phyloP scores from a whole-genome alignment of 2,113 vertebrate species.

The Spilogale gracilis region DNA sequence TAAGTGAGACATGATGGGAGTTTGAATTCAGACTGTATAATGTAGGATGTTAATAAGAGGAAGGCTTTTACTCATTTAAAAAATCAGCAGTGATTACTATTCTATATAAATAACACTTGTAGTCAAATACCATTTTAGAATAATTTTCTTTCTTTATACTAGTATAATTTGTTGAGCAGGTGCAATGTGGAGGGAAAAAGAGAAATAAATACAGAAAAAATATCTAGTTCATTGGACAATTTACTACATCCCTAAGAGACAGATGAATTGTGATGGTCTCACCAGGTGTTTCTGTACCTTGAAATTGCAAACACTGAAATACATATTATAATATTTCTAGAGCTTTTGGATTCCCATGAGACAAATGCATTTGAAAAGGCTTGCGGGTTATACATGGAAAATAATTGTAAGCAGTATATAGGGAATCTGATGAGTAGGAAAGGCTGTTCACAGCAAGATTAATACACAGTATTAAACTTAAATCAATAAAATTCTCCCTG shows the following conservation, averaged over 20 bases:
- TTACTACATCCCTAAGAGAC: not conserved
- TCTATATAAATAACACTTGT: not conserved
- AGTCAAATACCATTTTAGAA: not conserved
- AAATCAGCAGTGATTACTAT: not conserved
- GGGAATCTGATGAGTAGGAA: slow-evolving; percentile 50
- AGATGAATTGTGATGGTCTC: not conserved
- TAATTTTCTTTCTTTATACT: slow-evolving; percentile 27
- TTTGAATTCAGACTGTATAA: not conserved
- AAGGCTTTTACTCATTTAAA: not conserved
- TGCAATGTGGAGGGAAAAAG: not conserved
- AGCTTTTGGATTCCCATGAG: slow-evolving; percentile 57
- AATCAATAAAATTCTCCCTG: slow-evolving; percentile 73
- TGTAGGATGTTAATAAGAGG: not conserved
- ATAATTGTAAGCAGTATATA: slow-evolving; percentile 46
- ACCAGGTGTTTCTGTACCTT: not conserved
- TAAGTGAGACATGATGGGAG: not conserved
- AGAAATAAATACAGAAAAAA: slow-evolving; percentile 10
- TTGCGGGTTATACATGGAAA: slow-evolving; percentile 53
- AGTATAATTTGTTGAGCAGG: not conserved
- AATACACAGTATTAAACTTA: slow-evolving; percentile 68
- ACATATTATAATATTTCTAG: slow-evolving; percentile 45
- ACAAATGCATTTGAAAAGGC: slow-evolving; percentile 64
- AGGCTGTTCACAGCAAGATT: slow-evolving; percentile 61
- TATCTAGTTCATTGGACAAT: not conserved
- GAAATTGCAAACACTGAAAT: slow-evolving; percentile 56